A percentile compares a stretch with the other conserved stretches of the same genome.
phyloP scores from a whole-genome alignment of 2,888 invertebrate genomes.

The Pollenia labialis region DNA sequence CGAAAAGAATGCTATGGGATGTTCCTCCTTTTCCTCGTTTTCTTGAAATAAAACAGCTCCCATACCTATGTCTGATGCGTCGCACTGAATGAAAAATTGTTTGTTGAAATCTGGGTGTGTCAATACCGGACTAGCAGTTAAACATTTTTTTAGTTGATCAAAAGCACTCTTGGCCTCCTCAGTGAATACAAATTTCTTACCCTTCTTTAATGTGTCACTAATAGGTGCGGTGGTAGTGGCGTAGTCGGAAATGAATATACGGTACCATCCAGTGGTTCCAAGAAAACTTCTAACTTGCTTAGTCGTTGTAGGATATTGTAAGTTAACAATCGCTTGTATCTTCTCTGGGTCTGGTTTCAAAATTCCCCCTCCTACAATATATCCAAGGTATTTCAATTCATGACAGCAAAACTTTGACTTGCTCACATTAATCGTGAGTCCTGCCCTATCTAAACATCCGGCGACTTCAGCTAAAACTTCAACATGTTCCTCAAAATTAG shows the following conservation, averaged over 20 bases:
- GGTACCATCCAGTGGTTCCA: conserved; percentile 4
- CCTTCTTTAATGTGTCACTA: background rate
- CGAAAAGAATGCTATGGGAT: too few relatives aligned
- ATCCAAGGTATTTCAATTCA: background rate
- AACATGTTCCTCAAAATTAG: background rate
- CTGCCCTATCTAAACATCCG: background rate
- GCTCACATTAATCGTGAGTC: background rate
- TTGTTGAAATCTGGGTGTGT: too few relatives aligned
- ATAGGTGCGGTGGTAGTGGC: background rate
- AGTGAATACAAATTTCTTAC: background rate
- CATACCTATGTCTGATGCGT: too few relatives aligned
- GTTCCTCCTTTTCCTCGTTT: too few relatives aligned
- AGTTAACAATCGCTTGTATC: background rate
- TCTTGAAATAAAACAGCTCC: too few relatives aligned
- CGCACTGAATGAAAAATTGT: too few relatives aligned
- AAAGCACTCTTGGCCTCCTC: background rate
- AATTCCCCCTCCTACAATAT: background rate
- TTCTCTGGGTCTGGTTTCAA: background rate
- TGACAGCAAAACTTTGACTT: background rate
- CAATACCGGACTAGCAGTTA: too few relatives aligned
- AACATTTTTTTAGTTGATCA: too few relatives aligned
- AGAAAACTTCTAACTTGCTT: conserved; percentile 7
- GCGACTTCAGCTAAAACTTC: background rate
- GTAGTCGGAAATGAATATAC: background rate
- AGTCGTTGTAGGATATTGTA: background rate